Base-by-base conservation (phyloP, 2,113 vertebrate genomes). In the Trematocara macrostoma region DNA sequence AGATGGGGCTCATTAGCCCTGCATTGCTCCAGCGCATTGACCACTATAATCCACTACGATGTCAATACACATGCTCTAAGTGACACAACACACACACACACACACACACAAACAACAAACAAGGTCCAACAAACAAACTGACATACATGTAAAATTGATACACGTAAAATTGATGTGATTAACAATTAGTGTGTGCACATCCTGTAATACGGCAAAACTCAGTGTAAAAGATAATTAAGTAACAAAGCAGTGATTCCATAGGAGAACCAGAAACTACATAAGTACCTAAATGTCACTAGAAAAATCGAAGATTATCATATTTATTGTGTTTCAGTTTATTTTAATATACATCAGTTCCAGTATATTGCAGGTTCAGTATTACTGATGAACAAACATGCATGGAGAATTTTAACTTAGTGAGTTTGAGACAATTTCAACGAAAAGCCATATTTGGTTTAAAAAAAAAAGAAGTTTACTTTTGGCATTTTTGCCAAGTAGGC, bases 1-100 rank as follows among this genome's bases (percentile, higher is more conserved):
- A 99, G 98, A 98, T 98, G 98, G 93, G 40, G 86, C 95, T 97
- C 95, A 97, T 98, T 98, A 97, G 82, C 91, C 93, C 94, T 94
- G 95, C 92, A 83, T 88, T 87, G 93, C 95, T 92, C 85, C 91
- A 93, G 91, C 94, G 95, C 96, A 94, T 95, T 86, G 82, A 94
- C 91, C 92, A 94, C 96, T 94, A 87, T 94, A 88, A 94, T 94
- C 84, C 64, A 83, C 69, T 85, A 76, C 85, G 84, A 91, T 93
- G 85, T 93, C 79, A 34, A 74, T 11, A 64, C 40, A 81, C 78
- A 88, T 76, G 26, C 26, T 76, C 42, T 18, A 18, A 49, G 6
- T 49, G 29, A 85, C 59, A 80, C 40, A 26, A 71, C n/a, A 49
- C 29, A 79, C 18, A 34, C 5, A 3, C 16, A 51, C 8, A 10